Evolutionary conservation across 2,113 vertebrate species (phyloP).

Genomic region (Macquaria ambigua): DNA sequence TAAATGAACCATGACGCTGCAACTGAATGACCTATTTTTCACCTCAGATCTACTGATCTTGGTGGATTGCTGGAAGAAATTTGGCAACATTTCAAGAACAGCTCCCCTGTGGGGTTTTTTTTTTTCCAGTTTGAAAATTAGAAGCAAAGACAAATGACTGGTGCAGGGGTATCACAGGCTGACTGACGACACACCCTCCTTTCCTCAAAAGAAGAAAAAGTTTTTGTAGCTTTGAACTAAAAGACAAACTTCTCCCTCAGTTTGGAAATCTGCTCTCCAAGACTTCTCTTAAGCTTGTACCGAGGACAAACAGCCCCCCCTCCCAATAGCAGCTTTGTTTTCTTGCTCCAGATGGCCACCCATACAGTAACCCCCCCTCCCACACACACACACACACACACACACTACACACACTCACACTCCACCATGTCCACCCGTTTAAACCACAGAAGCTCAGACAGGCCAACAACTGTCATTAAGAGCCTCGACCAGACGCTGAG

Average conservation of each 20-base stretch:
- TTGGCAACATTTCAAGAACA: not conserved
- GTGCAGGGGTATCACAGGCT: not conserved
- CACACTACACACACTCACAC: constrained; percentile 27
- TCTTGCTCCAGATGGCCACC: constrained; percentile 81
- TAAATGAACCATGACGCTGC: not conserved
- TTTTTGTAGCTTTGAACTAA: not conserved
- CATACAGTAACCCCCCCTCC: constrained; percentile 69
- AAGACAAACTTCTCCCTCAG: constrained; percentile 17
- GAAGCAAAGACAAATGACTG: not conserved
- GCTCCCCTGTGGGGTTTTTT: not conserved
- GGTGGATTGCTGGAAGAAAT: not conserved
- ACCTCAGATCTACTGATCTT: not conserved
- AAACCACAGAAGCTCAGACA: constrained; percentile 82
- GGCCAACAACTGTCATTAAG: constrained; percentile 79
- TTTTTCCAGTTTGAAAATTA: not conserved
- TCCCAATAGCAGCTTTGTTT: constrained; percentile 40
- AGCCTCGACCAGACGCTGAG: constrained; percentile 55
- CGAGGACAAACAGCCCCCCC: constrained; percentile 37
- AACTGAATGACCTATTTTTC: not conserved
- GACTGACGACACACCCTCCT: not conserved
- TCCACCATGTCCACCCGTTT: constrained; percentile 55
- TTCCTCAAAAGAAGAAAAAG: not conserved
- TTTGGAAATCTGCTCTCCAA: constrained; percentile 15
- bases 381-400: constrained; percentile 39
- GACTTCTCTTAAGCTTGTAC: constrained; percentile 35